Percentiles rank a stretch among this genome's conserved stretches.
Conservation (phyloP, 2,113 vertebrate species). For the Bungarus multicinctus region DNA sequence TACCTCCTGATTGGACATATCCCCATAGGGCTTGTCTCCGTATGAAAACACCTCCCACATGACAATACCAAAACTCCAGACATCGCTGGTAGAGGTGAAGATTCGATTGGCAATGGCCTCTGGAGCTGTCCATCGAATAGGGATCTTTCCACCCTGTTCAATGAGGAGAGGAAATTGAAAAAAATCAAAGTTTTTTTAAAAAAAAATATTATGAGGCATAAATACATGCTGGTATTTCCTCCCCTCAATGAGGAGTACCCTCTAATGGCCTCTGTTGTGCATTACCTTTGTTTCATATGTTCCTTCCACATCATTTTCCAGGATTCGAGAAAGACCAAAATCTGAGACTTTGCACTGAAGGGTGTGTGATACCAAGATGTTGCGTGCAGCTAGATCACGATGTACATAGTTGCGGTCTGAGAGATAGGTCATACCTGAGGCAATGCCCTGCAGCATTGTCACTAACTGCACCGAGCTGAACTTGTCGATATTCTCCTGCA, state of each 20-base stretch:
- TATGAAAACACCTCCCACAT: conserved; percentile 82
- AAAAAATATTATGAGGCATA: neutral
- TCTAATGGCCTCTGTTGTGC: neutral
- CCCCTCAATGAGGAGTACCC: neutral
- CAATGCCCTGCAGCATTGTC: conserved; percentile 76
- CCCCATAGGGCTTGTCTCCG: conserved; percentile 78
- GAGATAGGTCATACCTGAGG: conserved; percentile 79
- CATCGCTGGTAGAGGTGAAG: conserved; percentile 77
- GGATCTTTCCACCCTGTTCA: conserved; percentile 75
- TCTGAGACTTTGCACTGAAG: conserved; percentile 79
- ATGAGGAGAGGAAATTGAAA: neutral
- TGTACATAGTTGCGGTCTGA: conserved; percentile 75
- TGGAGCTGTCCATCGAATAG: conserved; percentile 79
- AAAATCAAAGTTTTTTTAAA: neutral
- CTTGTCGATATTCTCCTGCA: conserved; percentile 73
- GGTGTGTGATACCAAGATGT: conserved; percentile 72
- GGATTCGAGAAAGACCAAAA: conserved; percentile 72
- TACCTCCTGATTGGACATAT: conserved; percentile 81
- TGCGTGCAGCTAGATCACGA: conserved; percentile 76
- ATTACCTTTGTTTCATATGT: conserved; percentile 77
- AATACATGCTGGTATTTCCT: too few relatives aligned
- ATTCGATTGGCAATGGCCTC: conserved; percentile 76
- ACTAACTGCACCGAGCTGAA: conserved; percentile 73
- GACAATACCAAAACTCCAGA: conserved; percentile 81
- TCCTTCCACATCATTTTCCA: conserved; percentile 70